Base-by-base conservation (phyloP, 2,797 vertebrate genomes). In the Tragelaphus oryx region DNA sequence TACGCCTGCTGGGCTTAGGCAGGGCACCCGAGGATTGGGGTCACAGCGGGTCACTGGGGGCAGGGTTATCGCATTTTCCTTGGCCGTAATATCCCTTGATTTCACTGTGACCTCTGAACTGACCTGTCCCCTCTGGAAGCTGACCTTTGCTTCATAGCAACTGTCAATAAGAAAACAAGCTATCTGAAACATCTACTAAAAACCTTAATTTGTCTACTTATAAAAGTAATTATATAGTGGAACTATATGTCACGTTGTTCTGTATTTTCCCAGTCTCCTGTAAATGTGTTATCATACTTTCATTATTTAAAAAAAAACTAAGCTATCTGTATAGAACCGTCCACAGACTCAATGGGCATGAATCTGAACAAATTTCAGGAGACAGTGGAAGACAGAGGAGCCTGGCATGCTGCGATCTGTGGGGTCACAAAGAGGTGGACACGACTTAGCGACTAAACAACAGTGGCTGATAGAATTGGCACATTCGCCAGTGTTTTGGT, bases 31-130 rank as follows among this genome's bases (percentile, higher is more conserved):
- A 8, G 80, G 57, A 41, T 16, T 17, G 33, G 90, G 50, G 52
- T 78, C 37, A 7, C 74, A 41, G 59, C 0, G 0, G 12, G 30
- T 78, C 24, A 1, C 3, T 12, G 6, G 20, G 24, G n/a, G 12
- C 54, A 6, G 68, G 55, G 26, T n/a, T 55, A 5, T 57, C 9
- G 3, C 6, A 6, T n/a, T 28, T 62, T 80, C 54, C 26, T 78
- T 37, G 59, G 52, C 46, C 26, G 14, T 41, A 30, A 18, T 30
- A 50, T 24, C 20, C 24, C 48, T 80, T 4, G 4, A 60, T 8
- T 8, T 22, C 54, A 52, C 6, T 37, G 13, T 60, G 0, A 1
- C 11, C 59, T 44, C 50, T 11, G 83, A n/a, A 33, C 13, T 55
- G 18, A 46, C 22, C 1, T 0, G 1, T 71, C 48, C 33, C 75